Percentiles rank a stretch among this genome's conserved stretches.
These are phyloP conservation scores for Drosophila takahashii DNA, from an alignment of 1,140 invertebrate species.

Conservation along the genomic window DNA sequence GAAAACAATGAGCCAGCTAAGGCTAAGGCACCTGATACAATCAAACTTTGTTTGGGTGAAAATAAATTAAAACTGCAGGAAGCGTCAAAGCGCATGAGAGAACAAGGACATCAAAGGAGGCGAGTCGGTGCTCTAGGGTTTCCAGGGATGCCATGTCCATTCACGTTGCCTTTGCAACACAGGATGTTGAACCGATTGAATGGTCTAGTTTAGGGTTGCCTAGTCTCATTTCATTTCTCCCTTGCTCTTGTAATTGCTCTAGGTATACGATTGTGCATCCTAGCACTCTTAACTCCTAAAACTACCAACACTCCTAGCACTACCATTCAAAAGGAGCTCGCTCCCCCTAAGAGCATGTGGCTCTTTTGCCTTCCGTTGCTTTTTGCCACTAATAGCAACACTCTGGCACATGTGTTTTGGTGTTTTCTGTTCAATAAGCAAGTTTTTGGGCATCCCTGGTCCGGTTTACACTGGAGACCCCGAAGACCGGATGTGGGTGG, in stretches of 20 bases:
- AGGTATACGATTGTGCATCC: conserved; percentile 1
- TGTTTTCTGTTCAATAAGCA: conserved; percentile 18
- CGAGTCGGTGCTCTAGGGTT: conserved; percentile 5
- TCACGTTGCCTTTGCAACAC: conserved; percentile 7
- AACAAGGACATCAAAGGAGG: not conserved
- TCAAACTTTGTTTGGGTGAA: conserved; percentile 50
- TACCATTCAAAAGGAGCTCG: not conserved
- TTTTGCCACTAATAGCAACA: conserved; percentile 15
- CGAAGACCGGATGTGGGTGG: conserved; percentile 39
- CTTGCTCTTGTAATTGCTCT: conserved; percentile 4
- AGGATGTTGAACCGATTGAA: conserved; percentile 39
- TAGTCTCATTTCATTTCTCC: not conserved
- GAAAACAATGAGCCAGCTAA: not conserved
- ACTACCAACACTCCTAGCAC: too few relatives aligned
- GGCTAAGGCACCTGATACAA: conserved; percentile 34
- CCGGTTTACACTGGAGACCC: conserved; percentile 38
- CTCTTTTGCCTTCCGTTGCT: conserved; percentile 3
- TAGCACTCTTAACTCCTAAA: not conserved
- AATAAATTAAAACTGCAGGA: conserved; percentile 57
- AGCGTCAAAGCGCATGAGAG: conserved; percentile 32
- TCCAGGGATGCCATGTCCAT: conserved; percentile 1
- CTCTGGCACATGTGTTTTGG: conserved; percentile 8
- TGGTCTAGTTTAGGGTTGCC: conserved; percentile 16
- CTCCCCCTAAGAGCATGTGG: not conserved
- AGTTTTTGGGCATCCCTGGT: conserved; percentile 16